These are phyloP conservation scores for Drosophila cracens DNA, from an alignment of 2,888 invertebrate genomes.

Conservation along the genomic window DNA sequence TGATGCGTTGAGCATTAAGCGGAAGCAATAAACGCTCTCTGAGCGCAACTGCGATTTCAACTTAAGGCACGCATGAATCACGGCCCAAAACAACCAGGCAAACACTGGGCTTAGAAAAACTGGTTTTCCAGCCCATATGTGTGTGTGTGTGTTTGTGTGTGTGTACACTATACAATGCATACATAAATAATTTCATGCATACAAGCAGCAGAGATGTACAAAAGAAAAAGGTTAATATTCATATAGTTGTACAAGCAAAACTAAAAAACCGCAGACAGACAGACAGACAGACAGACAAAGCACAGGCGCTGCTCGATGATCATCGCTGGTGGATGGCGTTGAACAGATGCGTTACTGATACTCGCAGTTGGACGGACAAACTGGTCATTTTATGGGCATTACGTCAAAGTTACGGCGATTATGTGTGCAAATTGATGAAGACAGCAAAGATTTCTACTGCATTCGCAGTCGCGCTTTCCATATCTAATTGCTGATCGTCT, in stretches of 20 bases:
- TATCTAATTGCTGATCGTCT: conserved; percentile 45
- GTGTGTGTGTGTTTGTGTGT: conserved; percentile 6
- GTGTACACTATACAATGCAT: conserved; percentile 26
- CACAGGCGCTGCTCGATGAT: conserved; percentile 8
- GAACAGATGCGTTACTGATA: conserved; percentile 40
- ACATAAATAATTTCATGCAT: conserved; percentile 15
- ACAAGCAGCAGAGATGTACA: conserved; percentile 24
- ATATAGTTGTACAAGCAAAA: conserved; percentile 52
- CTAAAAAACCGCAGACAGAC: conserved; percentile 17
- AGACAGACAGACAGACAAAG: conserved; percentile 2
- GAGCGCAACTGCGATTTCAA: conserved; percentile 47
- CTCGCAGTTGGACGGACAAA: conserved; percentile 23
- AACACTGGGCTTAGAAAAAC: conserved; percentile 63
- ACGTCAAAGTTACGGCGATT: conserved; percentile 54
- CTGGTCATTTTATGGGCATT: conserved; percentile 56
- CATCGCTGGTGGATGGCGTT: conserved; percentile 17
- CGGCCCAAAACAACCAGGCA: conserved; percentile 53
- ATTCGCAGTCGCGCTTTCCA: conserved; percentile 39
- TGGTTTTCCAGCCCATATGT: conserved; percentile 53
- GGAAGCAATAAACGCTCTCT: conserved; percentile 59
- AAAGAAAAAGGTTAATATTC: conserved; percentile 73
- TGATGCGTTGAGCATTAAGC: conserved; percentile 54
- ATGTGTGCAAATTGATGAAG: conserved; percentile 40
- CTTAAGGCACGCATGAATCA: conserved; percentile 70
- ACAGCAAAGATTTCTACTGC: conserved; percentile 39